These are phyloP conservation scores for Ailurus styani DNA, from an alignment of 2,113 vertebrate species.

Conservation along the genomic window DNA sequence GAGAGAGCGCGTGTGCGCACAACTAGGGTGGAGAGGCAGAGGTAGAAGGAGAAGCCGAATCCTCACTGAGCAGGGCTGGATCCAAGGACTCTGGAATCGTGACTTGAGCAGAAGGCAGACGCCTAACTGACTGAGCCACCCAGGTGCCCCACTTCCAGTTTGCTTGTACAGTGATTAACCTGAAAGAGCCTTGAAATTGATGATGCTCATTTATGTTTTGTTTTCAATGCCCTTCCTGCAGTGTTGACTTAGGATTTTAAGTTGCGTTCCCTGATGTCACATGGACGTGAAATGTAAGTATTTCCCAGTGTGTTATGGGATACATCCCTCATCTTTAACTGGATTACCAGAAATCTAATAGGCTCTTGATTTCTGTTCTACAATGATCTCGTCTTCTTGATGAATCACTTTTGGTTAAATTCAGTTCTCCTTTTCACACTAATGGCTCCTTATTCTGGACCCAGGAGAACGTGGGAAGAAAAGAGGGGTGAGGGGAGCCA, in stretches of 20 bases:
- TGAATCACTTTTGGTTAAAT: background rate
- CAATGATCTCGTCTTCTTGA: background rate
- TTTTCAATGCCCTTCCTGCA: accelerated
- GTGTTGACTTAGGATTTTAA: background rate
- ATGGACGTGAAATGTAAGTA: too few species aligned
- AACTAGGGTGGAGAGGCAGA: background rate
- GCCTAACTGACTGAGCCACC: background rate
- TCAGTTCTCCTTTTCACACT: background rate
- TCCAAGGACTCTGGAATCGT: background rate
- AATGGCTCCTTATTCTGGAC: background rate
- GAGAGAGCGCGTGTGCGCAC: too few species aligned
- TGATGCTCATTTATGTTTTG: accelerated
- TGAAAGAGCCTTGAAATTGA: background rate
- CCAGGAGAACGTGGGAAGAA: background rate
- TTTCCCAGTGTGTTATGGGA: background rate
- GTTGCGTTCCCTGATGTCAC: background rate
- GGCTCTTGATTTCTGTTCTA: background rate
- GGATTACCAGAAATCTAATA: background rate
- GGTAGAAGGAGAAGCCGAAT: background rate
- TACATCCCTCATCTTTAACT: too few species aligned
- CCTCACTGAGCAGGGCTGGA: background rate
- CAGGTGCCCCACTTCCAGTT: background rate
- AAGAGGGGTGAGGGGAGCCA: background rate
- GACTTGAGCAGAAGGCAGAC: background rate
- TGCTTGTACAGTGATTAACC: too few species aligned